Evolutionary conservation across 2,888 invertebrate genomes (phyloP), one percentile per base, ranked within the genome.

Genomic region (Dicyrtoma fusca): DNA sequence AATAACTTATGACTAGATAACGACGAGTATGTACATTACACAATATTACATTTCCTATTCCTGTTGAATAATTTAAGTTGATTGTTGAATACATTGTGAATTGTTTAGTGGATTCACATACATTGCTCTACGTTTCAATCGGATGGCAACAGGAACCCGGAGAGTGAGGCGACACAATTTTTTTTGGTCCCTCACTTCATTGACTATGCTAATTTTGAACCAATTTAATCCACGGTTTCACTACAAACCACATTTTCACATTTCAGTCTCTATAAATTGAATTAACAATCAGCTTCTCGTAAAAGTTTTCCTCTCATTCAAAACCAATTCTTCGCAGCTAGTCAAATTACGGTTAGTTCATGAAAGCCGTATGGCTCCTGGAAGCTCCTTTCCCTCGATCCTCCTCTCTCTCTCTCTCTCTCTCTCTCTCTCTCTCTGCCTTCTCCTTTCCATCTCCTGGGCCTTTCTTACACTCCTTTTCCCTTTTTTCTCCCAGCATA

Each of bases 251-350:
- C 34, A 34, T 34, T 21, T 34, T 14, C 23, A 61, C 26, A 61
- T 61, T 61, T 61, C 61, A 61, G 42, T 61, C 26, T 11, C n/a
- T 14, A 61, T 26, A 64, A 64, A 64, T 64, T 64, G 64, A 64
- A 64, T 64, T 64, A 17, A 64, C 47, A 65, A 65, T 65, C 65
- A 49, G 65, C 49, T 65, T 26, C 49, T 25, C 51, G 49, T 51
- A 26, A 51, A 62, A 65, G 49, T 25, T 26, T 65, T 65, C 8
- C 44, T 62, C 19, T 17, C 49, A 34, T 34, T 65, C 65, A 65
- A 51, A 49, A 25, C n/a, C 65, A 65, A 51, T 65, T 65, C 65
- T 61, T 44, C 44, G 25, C 42, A 44, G 61, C 65, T 65, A 47
- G 51, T 65, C 65, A 65, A 65, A 65, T 65, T 65, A 65, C 49